Conservation (phyloP, 2,888 invertebrate species). For the Plusia festucae region DNA sequence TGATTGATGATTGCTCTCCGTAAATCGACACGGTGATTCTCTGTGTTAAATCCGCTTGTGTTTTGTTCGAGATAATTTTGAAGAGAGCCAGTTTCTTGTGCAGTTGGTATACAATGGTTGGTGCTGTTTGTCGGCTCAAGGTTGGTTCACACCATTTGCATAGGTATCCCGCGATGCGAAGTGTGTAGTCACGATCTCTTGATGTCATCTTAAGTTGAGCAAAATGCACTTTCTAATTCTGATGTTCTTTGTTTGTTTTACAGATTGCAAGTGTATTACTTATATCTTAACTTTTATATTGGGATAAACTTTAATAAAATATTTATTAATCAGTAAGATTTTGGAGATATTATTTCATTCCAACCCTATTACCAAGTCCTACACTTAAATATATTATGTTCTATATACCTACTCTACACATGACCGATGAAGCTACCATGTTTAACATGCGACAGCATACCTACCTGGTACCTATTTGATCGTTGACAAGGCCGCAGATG, state of each 20-base stretch:
- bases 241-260: constrained; percentile 20
- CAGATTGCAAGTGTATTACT: neutral
- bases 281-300: neutral
- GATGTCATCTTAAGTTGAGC: constrained; percentile 66
- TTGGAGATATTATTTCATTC: no score
- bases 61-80: constrained; percentile 20
- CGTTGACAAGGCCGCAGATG: neutral
- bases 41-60: constrained; percentile 37
- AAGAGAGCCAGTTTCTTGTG: constrained; percentile 31
- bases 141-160: constrained; percentile 81
- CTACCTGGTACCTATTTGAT: neutral
- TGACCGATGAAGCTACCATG: neutral
- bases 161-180: constrained; percentile 70
- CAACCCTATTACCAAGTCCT: no score
- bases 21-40: constrained; percentile 50
- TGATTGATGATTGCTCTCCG: constrained; percentile 61
- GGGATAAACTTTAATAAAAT: no score
- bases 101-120: constrained; percentile 51
- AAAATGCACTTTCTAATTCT: constrained; percentile 59
- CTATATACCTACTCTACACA: no score
- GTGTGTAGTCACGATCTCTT: constrained; percentile 74
- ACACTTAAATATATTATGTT: no score
- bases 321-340: no score
- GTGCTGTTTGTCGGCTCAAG: constrained; percentile 70
- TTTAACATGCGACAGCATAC: neutral